phyloP scores from a whole-genome alignment of 2,797 vertebrate genomes.

The Rhodeus uyekii region DNA sequence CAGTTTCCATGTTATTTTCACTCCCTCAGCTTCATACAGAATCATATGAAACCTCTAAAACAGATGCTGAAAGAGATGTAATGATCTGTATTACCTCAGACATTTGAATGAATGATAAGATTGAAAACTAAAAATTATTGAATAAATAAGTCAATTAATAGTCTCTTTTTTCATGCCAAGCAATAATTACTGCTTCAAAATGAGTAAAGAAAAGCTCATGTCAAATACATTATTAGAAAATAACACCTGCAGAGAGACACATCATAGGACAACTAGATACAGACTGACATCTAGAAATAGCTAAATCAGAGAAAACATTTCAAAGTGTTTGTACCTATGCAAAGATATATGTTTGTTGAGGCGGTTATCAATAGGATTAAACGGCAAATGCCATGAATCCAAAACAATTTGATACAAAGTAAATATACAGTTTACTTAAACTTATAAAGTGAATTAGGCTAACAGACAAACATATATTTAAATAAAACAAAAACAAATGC shows the following conservation, averaged over 20 bases:
- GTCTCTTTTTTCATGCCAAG: constrained; percentile 74
- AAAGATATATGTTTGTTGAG: constrained; percentile 79
- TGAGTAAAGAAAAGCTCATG: constrained; percentile 71
- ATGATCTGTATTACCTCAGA: constrained; percentile 47
- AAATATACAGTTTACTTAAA: constrained; percentile 63
- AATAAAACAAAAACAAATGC: constrained; percentile 54
- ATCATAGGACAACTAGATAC: constrained; percentile 72
- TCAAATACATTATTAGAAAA: constrained; percentile 72
- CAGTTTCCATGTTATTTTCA: constrained; percentile 75
- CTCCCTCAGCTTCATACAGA: constrained; percentile 76
- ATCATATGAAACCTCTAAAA: constrained; percentile 76
- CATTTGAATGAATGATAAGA: constrained; percentile 24
- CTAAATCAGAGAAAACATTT: constrained; percentile 81
- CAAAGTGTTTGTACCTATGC: constrained; percentile 75
- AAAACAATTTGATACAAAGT: constrained; percentile 49
- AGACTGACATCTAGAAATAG: constrained; percentile 77
- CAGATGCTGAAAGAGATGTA: constrained; percentile 47
- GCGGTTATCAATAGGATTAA: constrained; percentile 68
- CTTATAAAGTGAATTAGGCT: constrained; percentile 14
- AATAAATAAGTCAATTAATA: constrained; percentile 74
- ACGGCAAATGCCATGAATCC: constrained; percentile 67
- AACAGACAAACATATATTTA: constrained; percentile 64
- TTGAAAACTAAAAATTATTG: constrained; percentile 67
- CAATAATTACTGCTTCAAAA: constrained; percentile 73
- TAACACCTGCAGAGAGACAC: constrained; percentile 67